Percentiles rank a stretch among this genome's conserved stretches.
Conservation (phyloP, 2,113 vertebrate genomes). For the Climacteris rufus region DNA sequence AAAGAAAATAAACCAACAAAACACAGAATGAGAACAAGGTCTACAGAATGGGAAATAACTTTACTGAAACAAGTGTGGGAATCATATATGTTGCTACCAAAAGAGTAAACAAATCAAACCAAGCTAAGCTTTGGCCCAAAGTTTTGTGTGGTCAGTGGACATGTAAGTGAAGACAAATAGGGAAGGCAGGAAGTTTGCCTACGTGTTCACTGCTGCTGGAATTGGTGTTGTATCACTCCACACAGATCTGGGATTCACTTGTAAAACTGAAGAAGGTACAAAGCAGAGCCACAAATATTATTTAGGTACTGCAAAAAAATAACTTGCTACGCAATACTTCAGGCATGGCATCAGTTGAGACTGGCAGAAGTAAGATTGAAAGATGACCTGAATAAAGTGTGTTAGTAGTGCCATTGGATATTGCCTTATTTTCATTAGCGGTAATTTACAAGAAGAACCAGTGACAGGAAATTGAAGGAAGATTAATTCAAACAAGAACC, state of each 20-base stretch:
- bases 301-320: background rate
- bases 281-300: background rate
- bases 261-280: background rate
- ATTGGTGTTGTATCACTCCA: background rate
- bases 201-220: background rate
- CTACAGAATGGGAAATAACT: background rate
- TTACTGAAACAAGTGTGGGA: background rate
- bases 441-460: background rate
- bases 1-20: background rate
- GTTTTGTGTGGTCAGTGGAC: background rate
- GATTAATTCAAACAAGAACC: background rate
- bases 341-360: background rate
- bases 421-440: background rate
- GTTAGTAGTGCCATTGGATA: background rate
- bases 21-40: background rate
- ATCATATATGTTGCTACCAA: background rate
- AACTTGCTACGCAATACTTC: background rate
- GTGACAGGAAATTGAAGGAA: background rate
- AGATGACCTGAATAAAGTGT: background rate
- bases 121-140: background rate
- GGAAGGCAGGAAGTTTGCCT: background rate
- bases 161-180: accelerated
- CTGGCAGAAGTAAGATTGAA: background rate
- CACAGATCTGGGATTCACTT: background rate
- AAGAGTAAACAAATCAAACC: background rate